Conservation (phyloP, 2,113 vertebrate species). For the Rhegmatorhina hoffmannsi region DNA sequence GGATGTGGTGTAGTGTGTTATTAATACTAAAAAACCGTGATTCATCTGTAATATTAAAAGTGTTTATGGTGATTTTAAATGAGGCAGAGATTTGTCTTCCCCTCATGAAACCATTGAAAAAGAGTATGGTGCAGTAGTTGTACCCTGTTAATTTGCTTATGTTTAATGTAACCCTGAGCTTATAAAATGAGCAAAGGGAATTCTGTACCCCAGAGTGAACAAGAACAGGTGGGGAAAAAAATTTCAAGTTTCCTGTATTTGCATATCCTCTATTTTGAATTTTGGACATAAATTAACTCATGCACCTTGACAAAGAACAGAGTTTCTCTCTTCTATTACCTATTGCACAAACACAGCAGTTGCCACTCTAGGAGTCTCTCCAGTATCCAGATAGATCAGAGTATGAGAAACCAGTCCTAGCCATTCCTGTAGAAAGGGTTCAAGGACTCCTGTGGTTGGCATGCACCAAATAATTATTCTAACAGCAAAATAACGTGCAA, state of each 20-base stretch:
- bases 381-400: neutral
- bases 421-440: neutral
- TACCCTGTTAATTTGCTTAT: neutral
- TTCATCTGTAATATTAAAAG: neutral
- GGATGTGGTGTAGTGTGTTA: neutral
- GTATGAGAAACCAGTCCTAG: neutral
- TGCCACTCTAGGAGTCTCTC: neutral
- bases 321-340: neutral
- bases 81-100: neutral
- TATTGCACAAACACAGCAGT: neutral
- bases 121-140: neutral
- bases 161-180: neutral
- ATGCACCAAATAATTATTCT: neutral
- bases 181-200: neutral
- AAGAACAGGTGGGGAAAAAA: neutral
- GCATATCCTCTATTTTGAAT: neutral
- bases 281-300: neutral
- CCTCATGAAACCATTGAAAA: neutral
- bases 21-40: neutral
- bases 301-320: neutral
- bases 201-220: neutral
- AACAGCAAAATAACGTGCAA: conserved; percentile 5
- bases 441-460: neutral
- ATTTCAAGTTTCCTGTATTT: neutral
- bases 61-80: neutral